Evolutionary conservation across 2,113 vertebrate genomes (phyloP), one percentile per base, ranked within the genome.

Genomic region (Tympanuchus pallidicinctus): DNA sequence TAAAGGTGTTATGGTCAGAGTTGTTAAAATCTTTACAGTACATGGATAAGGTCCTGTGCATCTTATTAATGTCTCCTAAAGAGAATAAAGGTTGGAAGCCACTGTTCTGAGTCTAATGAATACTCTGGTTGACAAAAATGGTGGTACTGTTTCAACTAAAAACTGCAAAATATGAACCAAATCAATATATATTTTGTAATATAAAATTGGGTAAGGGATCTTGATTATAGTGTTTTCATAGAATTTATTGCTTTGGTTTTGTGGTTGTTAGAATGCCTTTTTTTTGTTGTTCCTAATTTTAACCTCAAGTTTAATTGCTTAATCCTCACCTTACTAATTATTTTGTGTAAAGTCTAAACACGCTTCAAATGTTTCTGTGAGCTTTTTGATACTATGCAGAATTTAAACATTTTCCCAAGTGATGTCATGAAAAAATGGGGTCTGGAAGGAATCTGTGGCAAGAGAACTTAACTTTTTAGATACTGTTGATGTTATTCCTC

Each of bases 151-250:
- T 40, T 56, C 21, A 77, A n/a, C 27, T 27, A 6, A 50, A 11
- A 61, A 61, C 42, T 32, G 64, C 6, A 32, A 70, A 54, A 13
- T 8, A 25, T 50, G 75, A 60, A 40, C 64, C 61, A 43, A 15
- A n/a, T 79, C n/a, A 13, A 13, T 24, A 14, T 1, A 0, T 2
- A 42, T 52, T 32, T 34, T 3, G 0, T 18, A 27, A 16, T 78
- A 5, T 48, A 11, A 76, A 76, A 24, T 4, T n/a, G 5, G 0
- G 25, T 12, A 27, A 21, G 13, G n/a, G 11, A 38, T 38, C 52
- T 81, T 77, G 52, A 75, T 24, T n/a, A 5, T 17, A 54, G 2
- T n/a, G 4, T 3, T 71, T 85, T 66, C 70, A 43, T 17, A 43
- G 16, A 28, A 84, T 10, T 25, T 60, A 32, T 34, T 78, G 27